phyloP scores from a whole-genome alignment of 2,888 invertebrate genomes.

The Odontomyia ornata region DNA sequence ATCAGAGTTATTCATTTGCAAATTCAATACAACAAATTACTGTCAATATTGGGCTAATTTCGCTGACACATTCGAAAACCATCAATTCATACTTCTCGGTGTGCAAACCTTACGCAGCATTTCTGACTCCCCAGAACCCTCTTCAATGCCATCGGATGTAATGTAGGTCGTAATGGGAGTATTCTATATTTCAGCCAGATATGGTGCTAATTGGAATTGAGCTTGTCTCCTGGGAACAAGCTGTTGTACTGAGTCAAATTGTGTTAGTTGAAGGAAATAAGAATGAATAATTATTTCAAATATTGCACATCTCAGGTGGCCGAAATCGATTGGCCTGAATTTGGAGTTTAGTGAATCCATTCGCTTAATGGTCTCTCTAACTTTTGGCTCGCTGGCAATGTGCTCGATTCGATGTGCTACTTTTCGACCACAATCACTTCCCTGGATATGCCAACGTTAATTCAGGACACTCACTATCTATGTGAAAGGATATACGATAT shows the following conservation, averaged over 20 bases:
- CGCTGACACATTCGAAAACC: conserved; percentile 25
- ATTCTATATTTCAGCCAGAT: background rate
- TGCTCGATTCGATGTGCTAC: background rate
- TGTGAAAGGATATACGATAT: background rate
- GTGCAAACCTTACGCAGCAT: conserved; percentile 25
- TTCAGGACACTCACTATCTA: background rate
- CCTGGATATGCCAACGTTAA: background rate
- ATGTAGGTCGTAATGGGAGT: background rate
- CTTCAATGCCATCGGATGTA: background rate
- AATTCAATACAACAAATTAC: conserved; percentile 33
- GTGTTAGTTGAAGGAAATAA: too few species aligned
- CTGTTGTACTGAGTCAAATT: too few species aligned
- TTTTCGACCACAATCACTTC: background rate
- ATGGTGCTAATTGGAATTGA: background rate
- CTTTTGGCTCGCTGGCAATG: background rate
- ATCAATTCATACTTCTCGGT: conserved; percentile 1
- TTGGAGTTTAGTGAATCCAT: too few species aligned
- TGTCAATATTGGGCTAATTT: conserved; percentile 27
- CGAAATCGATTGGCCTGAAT: background rate
- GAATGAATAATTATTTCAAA: background rate
- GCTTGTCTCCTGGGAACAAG: too few species aligned
- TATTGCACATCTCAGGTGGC: background rate
- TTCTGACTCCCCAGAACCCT: background rate
- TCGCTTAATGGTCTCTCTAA: background rate
- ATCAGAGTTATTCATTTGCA: conserved; percentile 17